phyloP scores from a whole-genome alignment of 2,888 invertebrate genomes.

The Aspidapion aeneum region DNA sequence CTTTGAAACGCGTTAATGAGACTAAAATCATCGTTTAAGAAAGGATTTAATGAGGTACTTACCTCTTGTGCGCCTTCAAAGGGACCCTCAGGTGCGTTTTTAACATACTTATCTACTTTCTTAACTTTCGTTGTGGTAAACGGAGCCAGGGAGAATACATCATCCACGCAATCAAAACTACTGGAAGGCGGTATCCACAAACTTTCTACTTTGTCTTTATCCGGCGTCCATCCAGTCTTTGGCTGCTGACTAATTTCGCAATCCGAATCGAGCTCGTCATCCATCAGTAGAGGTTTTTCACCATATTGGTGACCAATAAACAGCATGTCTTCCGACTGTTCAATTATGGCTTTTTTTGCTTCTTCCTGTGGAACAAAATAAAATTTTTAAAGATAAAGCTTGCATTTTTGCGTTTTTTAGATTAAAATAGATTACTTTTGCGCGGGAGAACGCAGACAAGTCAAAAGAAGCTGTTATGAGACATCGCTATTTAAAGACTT shows the following conservation, averaged over 20 bases:
- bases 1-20: slow-evolving; percentile 21
- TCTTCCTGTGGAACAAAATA: slow-evolving; percentile 42
- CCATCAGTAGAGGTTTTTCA: slow-evolving; percentile 68
- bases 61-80: slow-evolving; percentile 7
- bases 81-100: background rate
- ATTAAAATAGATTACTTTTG: too few relatives aligned
- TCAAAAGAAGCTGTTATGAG: too few relatives aligned
- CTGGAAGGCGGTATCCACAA: slow-evolving; percentile 44
- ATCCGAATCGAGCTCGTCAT: slow-evolving; percentile 72
- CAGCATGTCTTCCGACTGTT: slow-evolving; percentile 51
- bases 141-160: slow-evolving; percentile 70
- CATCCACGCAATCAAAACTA: slow-evolving; percentile 50
- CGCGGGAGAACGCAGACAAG: too few relatives aligned
- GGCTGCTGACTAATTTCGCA: slow-evolving; percentile 44
- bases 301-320: slow-evolving; percentile 74
- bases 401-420: too few relatives aligned
- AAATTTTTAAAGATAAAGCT: too few relatives aligned
- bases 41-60: slow-evolving; percentile 39
- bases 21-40: slow-evolving; percentile 34
- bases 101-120: slow-evolving; percentile 16
- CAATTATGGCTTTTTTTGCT: slow-evolving; percentile 38
- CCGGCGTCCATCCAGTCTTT: slow-evolving; percentile 27
- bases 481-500: too few relatives aligned
- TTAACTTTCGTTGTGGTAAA: slow-evolving; percentile 48
- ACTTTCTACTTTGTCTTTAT: slow-evolving; percentile 34